phyloP scores from a whole-genome alignment of 2,113 vertebrate species.

The Cyprinus carpio region DNA sequence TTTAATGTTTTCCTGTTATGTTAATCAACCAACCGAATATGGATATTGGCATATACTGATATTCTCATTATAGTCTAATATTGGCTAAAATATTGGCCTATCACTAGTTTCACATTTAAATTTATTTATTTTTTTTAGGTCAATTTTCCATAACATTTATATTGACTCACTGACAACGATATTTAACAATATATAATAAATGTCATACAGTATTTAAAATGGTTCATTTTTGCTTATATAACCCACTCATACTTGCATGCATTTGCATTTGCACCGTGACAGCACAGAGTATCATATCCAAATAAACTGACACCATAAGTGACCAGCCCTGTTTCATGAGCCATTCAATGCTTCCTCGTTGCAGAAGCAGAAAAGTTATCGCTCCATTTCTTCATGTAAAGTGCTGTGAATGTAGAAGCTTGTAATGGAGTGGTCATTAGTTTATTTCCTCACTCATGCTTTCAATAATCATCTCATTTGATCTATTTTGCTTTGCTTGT shows the following conservation, averaged over 20 bases:
- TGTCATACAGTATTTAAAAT: neutral
- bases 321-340: neutral
- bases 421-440: conserved; percentile 68
- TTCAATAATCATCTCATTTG: conserved; percentile 19
- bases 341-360: neutral
- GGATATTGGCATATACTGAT: too few species aligned
- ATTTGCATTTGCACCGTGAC: neutral
- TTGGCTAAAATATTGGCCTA: neutral
- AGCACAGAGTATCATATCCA: neutral
- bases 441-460: conserved; percentile 40
- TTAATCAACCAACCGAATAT: too few species aligned
- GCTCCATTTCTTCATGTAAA: neutral
- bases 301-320: neutral
- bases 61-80: too few species aligned
- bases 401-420: conserved; percentile 33
- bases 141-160: neutral
- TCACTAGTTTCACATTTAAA: neutral
- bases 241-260: neutral
- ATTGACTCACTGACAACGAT: neutral
- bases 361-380: neutral
- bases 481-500: conserved; percentile 14
- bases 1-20: too few species aligned
- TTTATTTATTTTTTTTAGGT: neutral
- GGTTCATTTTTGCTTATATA: neutral
- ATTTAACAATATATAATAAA: neutral